Percentiles rank a stretch among this genome's conserved stretches.
These are phyloP conservation scores for Heliconius erato DNA, from an alignment of 2,888 invertebrate genomes.

Conservation along the genomic window DNA sequence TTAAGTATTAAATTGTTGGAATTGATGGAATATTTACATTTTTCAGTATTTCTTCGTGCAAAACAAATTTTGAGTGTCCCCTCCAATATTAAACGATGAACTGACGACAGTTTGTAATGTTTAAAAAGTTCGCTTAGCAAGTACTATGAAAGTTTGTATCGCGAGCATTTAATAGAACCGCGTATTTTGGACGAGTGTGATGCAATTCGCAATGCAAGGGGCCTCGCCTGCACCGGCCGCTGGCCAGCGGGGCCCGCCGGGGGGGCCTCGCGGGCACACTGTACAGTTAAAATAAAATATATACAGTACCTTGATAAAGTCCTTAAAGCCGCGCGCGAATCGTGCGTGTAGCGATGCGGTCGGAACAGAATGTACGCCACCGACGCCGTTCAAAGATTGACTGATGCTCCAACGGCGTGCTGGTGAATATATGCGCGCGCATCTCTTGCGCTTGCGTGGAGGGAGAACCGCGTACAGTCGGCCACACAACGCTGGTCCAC, in stretches of 20 bases:
- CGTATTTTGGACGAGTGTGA: constrained; percentile 54
- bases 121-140: constrained; percentile 53
- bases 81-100: neutral
- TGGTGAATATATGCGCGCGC: constrained; percentile 82
- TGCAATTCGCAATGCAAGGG: constrained; percentile 59
- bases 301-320: constrained; percentile 56
- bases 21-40: neutral
- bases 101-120: neutral
- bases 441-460: constrained; percentile 78
- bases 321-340: constrained; percentile 56
- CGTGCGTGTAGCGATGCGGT: constrained; percentile 51
- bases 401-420: constrained; percentile 71
- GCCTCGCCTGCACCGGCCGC: constrained; percentile 38
- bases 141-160: constrained; percentile 46
- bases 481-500: constrained; percentile 44
- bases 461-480: constrained; percentile 62
- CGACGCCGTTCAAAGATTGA: constrained; percentile 68
- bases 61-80: neutral
- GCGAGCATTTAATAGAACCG: constrained; percentile 52
- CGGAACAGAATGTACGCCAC: constrained; percentile 59
- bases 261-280: constrained; percentile 27
- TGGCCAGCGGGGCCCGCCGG: constrained; percentile 38
- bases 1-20: neutral
- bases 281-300: constrained; percentile 39
- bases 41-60: neutral